phyloP scores from a whole-genome alignment of 2,797 vertebrate genomes.

The Molothrus aeneus region DNA sequence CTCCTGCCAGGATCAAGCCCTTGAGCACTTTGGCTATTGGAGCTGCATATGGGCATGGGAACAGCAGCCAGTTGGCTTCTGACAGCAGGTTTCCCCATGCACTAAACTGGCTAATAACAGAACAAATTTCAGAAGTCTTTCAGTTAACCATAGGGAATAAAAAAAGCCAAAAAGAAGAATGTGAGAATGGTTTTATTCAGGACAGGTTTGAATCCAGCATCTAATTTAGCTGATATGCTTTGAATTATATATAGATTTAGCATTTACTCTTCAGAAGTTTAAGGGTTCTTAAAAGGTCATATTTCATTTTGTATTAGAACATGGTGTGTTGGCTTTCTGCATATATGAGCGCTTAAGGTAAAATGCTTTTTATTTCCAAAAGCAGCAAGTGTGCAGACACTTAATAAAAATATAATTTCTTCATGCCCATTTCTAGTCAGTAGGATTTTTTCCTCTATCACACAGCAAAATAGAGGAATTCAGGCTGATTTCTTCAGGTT shows the following conservation, averaged over 20 bases:
- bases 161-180: not conserved
- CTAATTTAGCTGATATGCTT: not conserved
- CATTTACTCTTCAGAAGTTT: constrained; percentile 31
- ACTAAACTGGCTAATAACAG: not conserved
- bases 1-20: not conserved
- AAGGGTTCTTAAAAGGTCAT: constrained; percentile 42
- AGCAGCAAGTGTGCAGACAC: not conserved
- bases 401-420: not conserved
- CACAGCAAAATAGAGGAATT: not conserved
- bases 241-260: constrained; percentile 30
- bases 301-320: constrained; percentile 60
- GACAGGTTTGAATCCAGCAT: not conserved
- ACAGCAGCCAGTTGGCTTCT: not conserved
- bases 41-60: not conserved
- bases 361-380: constrained; percentile 31
- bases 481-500: not conserved
- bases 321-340: not conserved
- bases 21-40: not conserved
- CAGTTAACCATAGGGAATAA: not conserved
- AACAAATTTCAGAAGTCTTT: not conserved
- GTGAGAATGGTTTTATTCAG: not conserved
- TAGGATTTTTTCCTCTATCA: not conserved
- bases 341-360: not conserved
- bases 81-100: not conserved
- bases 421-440: not conserved